Base-by-base conservation (phyloP, 1,140 invertebrate genomes). In the Cotesia chilonis region DNA sequence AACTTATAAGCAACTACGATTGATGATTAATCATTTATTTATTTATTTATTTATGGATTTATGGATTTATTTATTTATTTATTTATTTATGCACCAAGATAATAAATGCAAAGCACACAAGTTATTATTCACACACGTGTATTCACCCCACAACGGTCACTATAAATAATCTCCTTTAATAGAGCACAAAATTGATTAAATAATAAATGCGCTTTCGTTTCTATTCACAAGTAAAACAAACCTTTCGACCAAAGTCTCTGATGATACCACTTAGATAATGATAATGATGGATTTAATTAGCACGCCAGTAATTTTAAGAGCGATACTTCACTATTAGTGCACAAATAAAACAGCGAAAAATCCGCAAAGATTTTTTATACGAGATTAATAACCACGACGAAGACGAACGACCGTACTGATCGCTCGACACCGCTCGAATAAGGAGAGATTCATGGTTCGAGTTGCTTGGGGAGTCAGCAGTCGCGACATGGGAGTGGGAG, bases 171-270 rank as follows among this genome's bases (percentile, higher is more conserved):
- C 38, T 71, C 60, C 28, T 64, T 60, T 61, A 65, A 14, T 35
- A 12, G 14, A 57, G 47, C 60, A 47, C 59, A 63, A 35, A 67
- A 59, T 60, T 41, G 4, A 54, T 68, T 9, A 51, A 47, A 54
- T 60, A 41, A 54, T 69, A 63, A 51, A 64, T 38, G 36, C 17
- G 10, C 10, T 47, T 9, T 47, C 10, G 10, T 47, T 47, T 67
- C 4, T 55, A 55, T 14, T 10, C 57, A 51, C 65, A 37, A 28
- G 28, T 28, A 28, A 28, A 65, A 75, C 74, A 68, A 70, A 75
- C 74, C 74, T 75, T 72, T 38, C 47, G 74, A 75, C 74, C 70
- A 61, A 66, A 72, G 70, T 61, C 74, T 67, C 10, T 55, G 68
- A 72, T 66, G 66, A 5, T 66, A 63, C n/a, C 57, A 72, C 52